Base-by-base conservation (phyloP, 2,888 invertebrate species). In the Tholera decimalis region DNA sequence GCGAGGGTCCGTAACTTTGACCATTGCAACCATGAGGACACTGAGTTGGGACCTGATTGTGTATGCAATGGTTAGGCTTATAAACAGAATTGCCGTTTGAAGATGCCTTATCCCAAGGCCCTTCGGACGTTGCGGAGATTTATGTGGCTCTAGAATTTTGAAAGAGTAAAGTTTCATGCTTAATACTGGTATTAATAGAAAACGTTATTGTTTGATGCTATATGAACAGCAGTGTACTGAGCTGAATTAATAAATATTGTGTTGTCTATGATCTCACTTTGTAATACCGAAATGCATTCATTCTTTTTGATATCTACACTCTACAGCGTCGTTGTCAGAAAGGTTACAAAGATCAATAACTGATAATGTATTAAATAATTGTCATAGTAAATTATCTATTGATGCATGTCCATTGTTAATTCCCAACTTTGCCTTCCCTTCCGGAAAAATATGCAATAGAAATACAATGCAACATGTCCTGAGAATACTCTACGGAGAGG, bases 21-120 rank as follows among this genome's bases (percentile, higher is more conserved):
- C 91, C 91, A 93, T 93, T n/a, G 91, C 93, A 0, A 93, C 93
- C 84, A 93, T 85, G 5, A 91, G 85, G 0, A 92, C 90, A 44
- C 91, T 89, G 8, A 92, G 84, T 37, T 90, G 89, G 0, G 89
- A 79, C 39, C 88, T 79, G 65, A 89, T 85, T 0, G 88, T 75
- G 56, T 80, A 89, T 0, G 73, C 89, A 3, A 89, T 81, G 0
- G 89, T 83, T 1, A 93, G 61, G 44, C 89, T 76, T 35, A 89
- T 67, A 73, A 93, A 93, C 0, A 93, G 80, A 1, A 93, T 73
- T 0, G 91, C 41, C 0, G 80, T 83, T 71, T 93, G 93, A 0
- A 85, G 35, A 49, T 93, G 93, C 0, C 93, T 87, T 1, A 84
- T 80, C 0, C 93, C 93, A 20, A 91, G 84, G 0, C 90, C 89